A percentile compares a stretch with the other conserved stretches of the same genome.
Evolutionary conservation across 2,113 vertebrate species (phyloP).

Genomic region (Seriola aureovittata): DNA sequence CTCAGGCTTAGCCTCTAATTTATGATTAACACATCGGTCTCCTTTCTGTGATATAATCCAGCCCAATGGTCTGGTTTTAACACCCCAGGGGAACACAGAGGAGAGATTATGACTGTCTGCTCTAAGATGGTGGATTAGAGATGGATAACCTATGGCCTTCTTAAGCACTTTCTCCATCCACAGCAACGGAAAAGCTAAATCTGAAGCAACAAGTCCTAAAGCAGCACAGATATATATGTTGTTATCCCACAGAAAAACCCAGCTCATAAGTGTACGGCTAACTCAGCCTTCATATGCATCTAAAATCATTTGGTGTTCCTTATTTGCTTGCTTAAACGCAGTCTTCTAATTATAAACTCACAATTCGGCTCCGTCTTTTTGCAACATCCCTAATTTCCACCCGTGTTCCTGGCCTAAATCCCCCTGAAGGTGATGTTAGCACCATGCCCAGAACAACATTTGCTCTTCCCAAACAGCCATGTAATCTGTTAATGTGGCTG

Average conservation of each 20-base stretch:
- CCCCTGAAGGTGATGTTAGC: conserved; percentile 48
- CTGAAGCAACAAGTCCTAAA: conserved; percentile 16
- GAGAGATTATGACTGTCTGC: conserved; percentile 66
- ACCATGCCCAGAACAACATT: conserved; percentile 61
- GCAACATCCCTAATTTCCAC: conserved; percentile 36
- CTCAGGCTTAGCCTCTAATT: conserved; percentile 72
- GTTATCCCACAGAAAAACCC: neutral
- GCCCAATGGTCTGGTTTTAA: conserved; percentile 70
- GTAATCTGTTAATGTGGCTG: conserved; percentile 52
- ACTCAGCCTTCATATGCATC: neutral
- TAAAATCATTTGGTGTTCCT: neutral
- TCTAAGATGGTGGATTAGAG: conserved; percentile 65
- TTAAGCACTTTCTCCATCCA: conserved; percentile 50
- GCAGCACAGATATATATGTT: neutral
- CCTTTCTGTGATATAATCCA: conserved; percentile 75
- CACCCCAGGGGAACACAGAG: conserved; percentile 67
- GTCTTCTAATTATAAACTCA: conserved; percentile 24
- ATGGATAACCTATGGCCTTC: conserved; percentile 66
- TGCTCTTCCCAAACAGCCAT: conserved; percentile 61
- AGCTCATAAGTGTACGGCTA: neutral
- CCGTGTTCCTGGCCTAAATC: conserved; percentile 39
- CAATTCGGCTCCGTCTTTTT: conserved; percentile 21
- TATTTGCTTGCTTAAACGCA: conserved; percentile 25
- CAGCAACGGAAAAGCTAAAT: conserved; percentile 32
- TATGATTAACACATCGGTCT: conserved; percentile 79